Evolutionary conservation across 1,140 invertebrate species (phyloP).

Genomic region (Meloidogyne exigua): DNA sequence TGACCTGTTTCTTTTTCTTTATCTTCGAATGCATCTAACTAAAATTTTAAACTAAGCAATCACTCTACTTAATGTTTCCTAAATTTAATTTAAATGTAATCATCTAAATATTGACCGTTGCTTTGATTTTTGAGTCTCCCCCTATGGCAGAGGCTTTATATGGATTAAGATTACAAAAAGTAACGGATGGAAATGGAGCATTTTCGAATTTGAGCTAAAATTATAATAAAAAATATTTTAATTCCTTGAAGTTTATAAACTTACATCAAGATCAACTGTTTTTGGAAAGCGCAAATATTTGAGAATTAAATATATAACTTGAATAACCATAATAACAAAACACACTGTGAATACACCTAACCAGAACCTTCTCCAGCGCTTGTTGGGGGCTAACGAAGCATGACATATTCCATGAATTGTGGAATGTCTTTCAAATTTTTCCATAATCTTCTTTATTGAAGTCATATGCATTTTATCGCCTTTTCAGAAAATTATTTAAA

Average conservation of each 20-base stretch:
- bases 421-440: constrained; percentile 51
- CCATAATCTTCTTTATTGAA: constrained; percentile 35
- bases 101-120: constrained; percentile 47
- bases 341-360: constrained; percentile 53
- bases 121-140: constrained; percentile 51
- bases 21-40: constrained; percentile 60
- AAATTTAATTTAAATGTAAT: background rate
- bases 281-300: constrained; percentile 57
- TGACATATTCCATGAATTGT: constrained; percentile 62
- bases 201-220: constrained; percentile 64
- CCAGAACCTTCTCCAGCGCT: constrained; percentile 49
- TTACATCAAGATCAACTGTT: constrained; percentile 62
- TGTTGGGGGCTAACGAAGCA: constrained; percentile 50
- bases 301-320: constrained; percentile 53
- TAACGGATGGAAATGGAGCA: constrained; percentile 62
- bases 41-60: constrained; percentile 11
- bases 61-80: constrained; percentile 11
- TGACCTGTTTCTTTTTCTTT: constrained; percentile 49
- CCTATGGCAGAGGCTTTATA: constrained; percentile 59
- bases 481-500: background rate
- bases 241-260: constrained; percentile 12
- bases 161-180: constrained; percentile 62
- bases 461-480: constrained; percentile 19
- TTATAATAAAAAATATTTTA: background rate
- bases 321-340: constrained; percentile 48